Conservation (phyloP, 1,140 invertebrate genomes). For the Ruditapes philippinarum region DNA sequence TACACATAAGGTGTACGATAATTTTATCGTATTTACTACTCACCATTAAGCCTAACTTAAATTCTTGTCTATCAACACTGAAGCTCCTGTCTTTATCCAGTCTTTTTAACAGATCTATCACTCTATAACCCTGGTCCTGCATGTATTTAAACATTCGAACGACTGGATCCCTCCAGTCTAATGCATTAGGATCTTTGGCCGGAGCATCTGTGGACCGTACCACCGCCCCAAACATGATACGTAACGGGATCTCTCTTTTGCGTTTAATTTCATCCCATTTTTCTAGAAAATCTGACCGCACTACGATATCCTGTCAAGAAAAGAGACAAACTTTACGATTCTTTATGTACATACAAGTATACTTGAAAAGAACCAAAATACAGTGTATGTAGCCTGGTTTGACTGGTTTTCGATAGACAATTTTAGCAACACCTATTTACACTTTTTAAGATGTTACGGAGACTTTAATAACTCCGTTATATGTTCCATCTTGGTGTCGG, state of each 20-base stretch:
- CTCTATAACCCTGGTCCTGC: slow-evolving; percentile 59
- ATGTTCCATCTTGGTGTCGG: no score
- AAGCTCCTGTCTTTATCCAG: slow-evolving; percentile 61
- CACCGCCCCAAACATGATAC: slow-evolving; percentile 15
- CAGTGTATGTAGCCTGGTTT: no score
- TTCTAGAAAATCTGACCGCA: slow-evolving; percentile 42
- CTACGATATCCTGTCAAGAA: slow-evolving; percentile 60
- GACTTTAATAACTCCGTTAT: no score
- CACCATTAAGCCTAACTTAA: slow-evolving; percentile 61
- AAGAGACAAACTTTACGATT: no score
- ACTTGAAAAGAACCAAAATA: no score
- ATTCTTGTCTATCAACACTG: slow-evolving; percentile 62
- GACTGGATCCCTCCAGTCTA: slow-evolving; percentile 63
- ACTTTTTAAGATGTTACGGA: no score
- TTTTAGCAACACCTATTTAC: no score
- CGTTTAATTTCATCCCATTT: slow-evolving; percentile 54
- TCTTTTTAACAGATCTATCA: slow-evolving; percentile 55
- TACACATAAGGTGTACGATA: no score
- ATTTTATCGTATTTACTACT: no score
- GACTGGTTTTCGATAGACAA: no score
- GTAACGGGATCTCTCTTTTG: slow-evolving; percentile 19
- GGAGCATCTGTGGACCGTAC: neutral
- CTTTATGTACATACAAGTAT: no score
- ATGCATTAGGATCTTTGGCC: slow-evolving; percentile 21
- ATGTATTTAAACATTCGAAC: slow-evolving; percentile 61